Percentiles rank a stretch among this genome's conserved stretches.
Conservation (phyloP, 1,140 invertebrate species). For the Meloidogyne hapla region DNA sequence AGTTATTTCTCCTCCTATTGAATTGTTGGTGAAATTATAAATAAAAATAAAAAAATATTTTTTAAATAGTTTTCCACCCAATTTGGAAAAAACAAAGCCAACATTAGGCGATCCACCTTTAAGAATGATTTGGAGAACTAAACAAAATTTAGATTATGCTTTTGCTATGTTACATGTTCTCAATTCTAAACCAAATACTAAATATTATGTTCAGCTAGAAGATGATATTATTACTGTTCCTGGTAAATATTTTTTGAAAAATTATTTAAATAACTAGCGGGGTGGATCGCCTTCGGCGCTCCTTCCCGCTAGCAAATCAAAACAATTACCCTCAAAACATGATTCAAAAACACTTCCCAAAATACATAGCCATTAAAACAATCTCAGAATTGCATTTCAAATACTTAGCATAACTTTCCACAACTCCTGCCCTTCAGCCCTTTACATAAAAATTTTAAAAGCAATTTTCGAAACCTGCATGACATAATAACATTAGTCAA, state of each 20-base stretch:
- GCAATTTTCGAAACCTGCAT: too few species aligned
- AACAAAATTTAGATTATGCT: conserved; percentile 35
- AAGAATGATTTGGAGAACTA: conserved; percentile 28
- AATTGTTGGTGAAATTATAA: conserved; percentile 9
- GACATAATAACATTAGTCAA: too few species aligned
- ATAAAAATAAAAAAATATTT: background rate
- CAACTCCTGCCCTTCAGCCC: too few species aligned
- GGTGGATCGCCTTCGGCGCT: too few species aligned
- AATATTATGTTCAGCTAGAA: conserved; percentile 33
- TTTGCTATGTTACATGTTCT: conserved; percentile 24
- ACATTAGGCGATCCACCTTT: conserved; percentile 22
- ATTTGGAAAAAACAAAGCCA: conserved; percentile 16
- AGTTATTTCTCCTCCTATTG: conserved; percentile 28
- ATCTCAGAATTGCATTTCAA: too few species aligned
- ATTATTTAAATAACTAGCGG: too few species aligned
- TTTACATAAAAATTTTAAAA: too few species aligned
- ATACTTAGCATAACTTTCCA: too few species aligned
- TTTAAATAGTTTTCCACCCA: conserved; percentile 13
- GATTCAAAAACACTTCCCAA: too few species aligned
- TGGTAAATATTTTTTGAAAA: background rate
- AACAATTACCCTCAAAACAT: too few species aligned
- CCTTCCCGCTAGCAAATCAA: too few species aligned
- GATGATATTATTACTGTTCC: conserved; percentile 32
- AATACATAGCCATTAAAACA: too few species aligned
- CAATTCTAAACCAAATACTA: background rate